Evolutionary conservation across 2,797 vertebrate species (phyloP).

Genomic region (Epinephelus awoara): DNA sequence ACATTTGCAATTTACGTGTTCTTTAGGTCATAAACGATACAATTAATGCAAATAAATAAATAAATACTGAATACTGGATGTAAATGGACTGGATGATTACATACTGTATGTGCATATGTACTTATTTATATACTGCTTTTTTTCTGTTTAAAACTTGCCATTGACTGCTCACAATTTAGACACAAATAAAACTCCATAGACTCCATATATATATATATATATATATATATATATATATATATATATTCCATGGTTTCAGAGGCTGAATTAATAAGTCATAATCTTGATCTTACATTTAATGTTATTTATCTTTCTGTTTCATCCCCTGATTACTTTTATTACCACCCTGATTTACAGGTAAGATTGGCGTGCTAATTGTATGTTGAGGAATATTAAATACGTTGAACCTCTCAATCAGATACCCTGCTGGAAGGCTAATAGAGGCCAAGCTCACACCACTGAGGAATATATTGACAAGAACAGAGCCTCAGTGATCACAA

Average conservation of each 20-base stretch:
- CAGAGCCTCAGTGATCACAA: conserved; percentile 64
- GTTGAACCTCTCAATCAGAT: conserved; percentile 49
- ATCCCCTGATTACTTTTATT: conserved; percentile 44
- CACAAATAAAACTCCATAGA: neutral
- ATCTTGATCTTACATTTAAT: neutral
- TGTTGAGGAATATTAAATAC: conserved; percentile 55
- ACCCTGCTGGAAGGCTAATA: conserved; percentile 69
- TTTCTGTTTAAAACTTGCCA: neutral
- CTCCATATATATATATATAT: no score
- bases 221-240: no score
- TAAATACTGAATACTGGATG: no score
- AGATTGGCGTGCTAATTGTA: conserved; percentile 65
- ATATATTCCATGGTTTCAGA: no score
- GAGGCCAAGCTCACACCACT: conserved; percentile 62
- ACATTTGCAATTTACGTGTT: no score
- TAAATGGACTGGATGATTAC: no score
- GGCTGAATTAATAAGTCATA: no score
- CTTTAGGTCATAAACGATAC: no score
- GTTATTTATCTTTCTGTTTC: conserved; percentile 30
- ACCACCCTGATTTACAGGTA: conserved; percentile 22
- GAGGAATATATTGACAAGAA: conserved; percentile 72
- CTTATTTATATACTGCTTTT: no score
- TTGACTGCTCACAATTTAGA: neutral
- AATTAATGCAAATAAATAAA: no score
- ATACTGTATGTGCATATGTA: no score